Evolutionary conservation across 1,140 invertebrate species (phyloP).

Genomic region (Schmidtea mediterranea): DNA sequence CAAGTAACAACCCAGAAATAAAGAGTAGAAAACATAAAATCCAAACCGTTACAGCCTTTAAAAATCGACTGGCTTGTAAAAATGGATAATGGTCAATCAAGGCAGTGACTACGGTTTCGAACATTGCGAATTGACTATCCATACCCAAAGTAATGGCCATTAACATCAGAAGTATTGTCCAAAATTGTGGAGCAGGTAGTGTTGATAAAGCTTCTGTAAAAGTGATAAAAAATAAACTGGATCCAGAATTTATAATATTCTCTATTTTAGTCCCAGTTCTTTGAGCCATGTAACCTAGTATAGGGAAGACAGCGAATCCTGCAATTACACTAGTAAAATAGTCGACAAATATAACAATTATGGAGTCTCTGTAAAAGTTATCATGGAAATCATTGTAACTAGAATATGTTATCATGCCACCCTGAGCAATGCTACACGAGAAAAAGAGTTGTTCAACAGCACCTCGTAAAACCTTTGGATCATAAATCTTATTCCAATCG

Average conservation of each 20-base stretch:
- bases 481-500: constrained; percentile 26
- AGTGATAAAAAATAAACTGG: constrained; percentile 50
- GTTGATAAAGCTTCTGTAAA: constrained; percentile 57
- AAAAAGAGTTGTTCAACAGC: constrained; percentile 72
- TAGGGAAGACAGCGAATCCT: constrained; percentile 72
- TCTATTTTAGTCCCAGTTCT: constrained; percentile 6
- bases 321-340: constrained; percentile 64
- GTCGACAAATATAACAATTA: constrained; percentile 34
- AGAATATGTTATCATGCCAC: constrained; percentile 72
- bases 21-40: neutral
- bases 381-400: constrained; percentile 75
- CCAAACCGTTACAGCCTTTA: neutral
- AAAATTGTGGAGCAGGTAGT: constrained; percentile 47
- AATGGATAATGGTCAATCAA: neutral
- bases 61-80: neutral
- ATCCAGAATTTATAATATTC: constrained; percentile 30
- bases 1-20: neutral
- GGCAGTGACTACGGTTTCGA: neutral
- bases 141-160: constrained; percentile 25
- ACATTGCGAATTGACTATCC: constrained; percentile 13
- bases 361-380: constrained; percentile 36
- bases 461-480: constrained; percentile 45
- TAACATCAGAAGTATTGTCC: constrained; percentile 56
- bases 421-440: constrained; percentile 62
- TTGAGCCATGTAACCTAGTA: constrained; percentile 62